phyloP scores from a whole-genome alignment of 2,113 vertebrate species.

The Mesitornis unicolor region DNA sequence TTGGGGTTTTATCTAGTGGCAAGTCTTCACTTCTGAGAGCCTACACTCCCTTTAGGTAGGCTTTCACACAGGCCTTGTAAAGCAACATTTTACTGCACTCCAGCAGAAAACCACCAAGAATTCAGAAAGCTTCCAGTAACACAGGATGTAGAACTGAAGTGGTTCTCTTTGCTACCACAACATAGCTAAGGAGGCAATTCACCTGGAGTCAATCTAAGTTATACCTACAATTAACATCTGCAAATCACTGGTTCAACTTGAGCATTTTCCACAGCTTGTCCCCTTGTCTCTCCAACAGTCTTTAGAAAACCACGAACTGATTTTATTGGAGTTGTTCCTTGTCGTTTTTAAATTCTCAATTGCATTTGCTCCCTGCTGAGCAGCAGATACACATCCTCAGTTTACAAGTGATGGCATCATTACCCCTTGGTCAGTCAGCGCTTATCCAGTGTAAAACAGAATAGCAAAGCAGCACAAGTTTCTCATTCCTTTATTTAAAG shows the following conservation, averaged over 20 bases:
- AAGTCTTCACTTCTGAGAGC: background rate
- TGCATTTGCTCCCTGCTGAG: background rate
- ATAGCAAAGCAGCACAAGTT: background rate
- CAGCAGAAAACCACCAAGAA: background rate
- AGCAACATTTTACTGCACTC: background rate
- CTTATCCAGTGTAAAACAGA: background rate
- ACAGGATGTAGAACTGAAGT: background rate
- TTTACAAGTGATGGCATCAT: background rate
- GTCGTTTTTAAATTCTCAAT: background rate
- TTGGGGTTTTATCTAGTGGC: background rate
- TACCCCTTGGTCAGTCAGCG: background rate
- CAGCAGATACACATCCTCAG: rapidly evolving
- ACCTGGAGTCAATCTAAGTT: background rate
- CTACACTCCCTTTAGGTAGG: background rate
- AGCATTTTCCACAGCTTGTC: background rate
- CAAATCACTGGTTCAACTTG: background rate
- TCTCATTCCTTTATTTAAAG: background rate
- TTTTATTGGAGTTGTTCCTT: background rate
- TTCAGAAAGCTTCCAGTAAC: background rate
- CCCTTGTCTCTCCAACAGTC: rapidly evolving
- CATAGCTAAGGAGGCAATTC: background rate
- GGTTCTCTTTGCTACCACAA: background rate
- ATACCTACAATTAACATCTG: background rate
- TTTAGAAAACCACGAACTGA: background rate
- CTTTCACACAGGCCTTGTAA: background rate